Conservation (phyloP, 2,888 invertebrate species). For the Nebria salina region DNA sequence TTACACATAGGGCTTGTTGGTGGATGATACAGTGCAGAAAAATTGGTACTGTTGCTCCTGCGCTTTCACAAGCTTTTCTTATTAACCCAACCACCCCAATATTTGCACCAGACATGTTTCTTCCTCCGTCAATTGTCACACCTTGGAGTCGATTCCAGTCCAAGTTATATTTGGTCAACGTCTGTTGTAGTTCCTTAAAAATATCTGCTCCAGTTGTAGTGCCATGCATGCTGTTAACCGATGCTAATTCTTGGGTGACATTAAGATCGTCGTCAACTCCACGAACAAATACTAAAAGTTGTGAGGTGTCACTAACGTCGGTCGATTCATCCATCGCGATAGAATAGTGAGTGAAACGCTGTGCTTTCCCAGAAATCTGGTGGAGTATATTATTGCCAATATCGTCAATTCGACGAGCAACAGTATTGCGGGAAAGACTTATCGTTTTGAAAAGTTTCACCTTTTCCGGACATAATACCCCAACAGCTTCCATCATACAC, state of each 20-base stretch:
- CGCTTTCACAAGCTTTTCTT: conserved; percentile 18
- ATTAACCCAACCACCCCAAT: conserved; percentile 45
- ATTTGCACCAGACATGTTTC: conserved; percentile 48
- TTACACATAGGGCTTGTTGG: conserved; percentile 37
- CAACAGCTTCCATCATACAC: conserved; percentile 46
- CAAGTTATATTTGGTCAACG: conserved; percentile 17
- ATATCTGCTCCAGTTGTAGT: conserved; percentile 45
- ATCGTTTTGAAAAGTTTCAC: conserved; percentile 45
- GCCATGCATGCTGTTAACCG: conserved; percentile 40
- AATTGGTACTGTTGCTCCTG: conserved; percentile 15
- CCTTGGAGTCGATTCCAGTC: conserved; percentile 14
- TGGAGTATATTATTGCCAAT: conserved; percentile 45
- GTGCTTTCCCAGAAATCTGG: conserved; percentile 44
- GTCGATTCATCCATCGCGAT: conserved; percentile 45
- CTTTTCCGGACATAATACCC: conserved; percentile 44
- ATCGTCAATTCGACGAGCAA: conserved; percentile 44
- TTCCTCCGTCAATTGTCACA: conserved; percentile 49
- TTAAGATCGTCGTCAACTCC: conserved; percentile 42
- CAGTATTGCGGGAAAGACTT: conserved; percentile 43
- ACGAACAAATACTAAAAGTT: conserved; percentile 46
- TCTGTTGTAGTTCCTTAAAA: conserved; percentile 25
- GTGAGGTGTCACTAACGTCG: conserved; percentile 44
- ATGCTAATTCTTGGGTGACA: conserved; percentile 42
- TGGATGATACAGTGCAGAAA: conserved; percentile 44
- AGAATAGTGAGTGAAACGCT: conserved; percentile 44